phyloP scores from a whole-genome alignment of 1,140 invertebrate genomes.

The Drosophila lacertosa region DNA sequence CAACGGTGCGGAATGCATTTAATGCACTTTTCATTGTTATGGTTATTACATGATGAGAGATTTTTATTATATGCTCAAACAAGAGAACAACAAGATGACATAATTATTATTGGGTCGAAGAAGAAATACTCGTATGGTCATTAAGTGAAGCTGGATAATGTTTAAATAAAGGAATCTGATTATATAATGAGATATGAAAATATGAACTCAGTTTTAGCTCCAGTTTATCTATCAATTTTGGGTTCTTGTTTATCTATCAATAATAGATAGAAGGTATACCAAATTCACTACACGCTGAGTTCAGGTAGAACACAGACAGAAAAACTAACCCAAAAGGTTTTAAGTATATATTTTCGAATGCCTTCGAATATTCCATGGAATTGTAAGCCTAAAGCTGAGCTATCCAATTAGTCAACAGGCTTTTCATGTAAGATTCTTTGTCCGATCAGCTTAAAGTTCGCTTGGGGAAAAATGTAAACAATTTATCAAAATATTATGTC shows the following conservation, averaged over 20 bases:
- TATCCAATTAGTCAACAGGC: slow-evolving; percentile 1
- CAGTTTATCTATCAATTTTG: too few species aligned
- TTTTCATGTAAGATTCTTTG: not conserved
- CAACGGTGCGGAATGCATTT: slow-evolving; percentile 34
- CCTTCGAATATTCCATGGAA: too few species aligned
- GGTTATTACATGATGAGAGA: slow-evolving; percentile 30
- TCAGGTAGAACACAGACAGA: too few species aligned
- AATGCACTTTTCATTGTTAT: slow-evolving; percentile 58
- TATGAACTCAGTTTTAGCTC: too few species aligned
- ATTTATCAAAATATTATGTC: slow-evolving; percentile 80
- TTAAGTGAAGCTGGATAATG: too few species aligned
- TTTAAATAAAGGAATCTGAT: too few species aligned
- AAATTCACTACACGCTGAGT: too few species aligned
- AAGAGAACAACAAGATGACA: not conserved
- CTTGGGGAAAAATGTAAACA: slow-evolving; percentile 46
- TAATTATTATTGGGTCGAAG: not conserved
- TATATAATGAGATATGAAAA: too few species aligned
- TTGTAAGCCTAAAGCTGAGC: not conserved
- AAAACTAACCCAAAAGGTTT: too few species aligned
- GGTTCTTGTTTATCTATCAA: too few species aligned
- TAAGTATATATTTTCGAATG: too few species aligned
- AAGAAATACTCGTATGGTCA: not conserved
- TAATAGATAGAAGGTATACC: too few species aligned
- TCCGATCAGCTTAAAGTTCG: not conserved
- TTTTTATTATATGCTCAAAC: slow-evolving; percentile 1